phyloP scores from a whole-genome alignment of 2,888 invertebrate genomes.

The Resseliella maxima region DNA sequence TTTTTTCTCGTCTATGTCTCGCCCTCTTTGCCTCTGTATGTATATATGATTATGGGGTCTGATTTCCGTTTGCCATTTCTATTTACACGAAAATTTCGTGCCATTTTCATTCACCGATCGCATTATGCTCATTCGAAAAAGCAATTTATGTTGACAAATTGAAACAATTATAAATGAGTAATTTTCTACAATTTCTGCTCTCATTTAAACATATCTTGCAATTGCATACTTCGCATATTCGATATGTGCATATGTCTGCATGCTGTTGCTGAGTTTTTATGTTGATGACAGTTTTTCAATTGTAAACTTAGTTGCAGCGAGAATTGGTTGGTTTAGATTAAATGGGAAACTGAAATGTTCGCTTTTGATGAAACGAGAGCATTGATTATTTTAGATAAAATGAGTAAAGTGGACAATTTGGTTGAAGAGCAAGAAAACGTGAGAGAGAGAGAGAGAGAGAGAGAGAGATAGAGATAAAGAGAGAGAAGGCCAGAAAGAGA shows the following conservation, averaged over 20 bases:
- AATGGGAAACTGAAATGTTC: too few species aligned
- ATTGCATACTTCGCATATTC: neutral
- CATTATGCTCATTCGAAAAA: neutral
- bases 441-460: too few species aligned
- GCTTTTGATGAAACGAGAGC: too few species aligned
- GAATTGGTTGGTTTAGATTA: too few species aligned
- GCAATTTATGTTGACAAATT: slow-evolving; percentile 46
- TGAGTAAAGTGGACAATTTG: too few species aligned
- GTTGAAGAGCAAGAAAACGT: too few species aligned
- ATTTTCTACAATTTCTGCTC: slow-evolving; percentile 17
- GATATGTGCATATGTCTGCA: neutral
- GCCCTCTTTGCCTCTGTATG: neutral
- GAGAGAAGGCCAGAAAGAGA: too few species aligned
- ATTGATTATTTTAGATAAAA: too few species aligned
- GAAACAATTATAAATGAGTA: slow-evolving; percentile 48
- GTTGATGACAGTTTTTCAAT: too few species aligned
- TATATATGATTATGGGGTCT: neutral
- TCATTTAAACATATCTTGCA: neutral
- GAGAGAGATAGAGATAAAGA: too few species aligned
- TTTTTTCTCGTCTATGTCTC: too few species aligned
- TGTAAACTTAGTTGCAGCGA: too few species aligned
- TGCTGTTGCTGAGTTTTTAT: neutral
- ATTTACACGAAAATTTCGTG: slow-evolving; percentile 36
- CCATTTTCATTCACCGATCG: slow-evolving; percentile 19
- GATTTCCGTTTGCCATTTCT: neutral